A percentile compares a stretch with the other conserved stretches of the same genome.
Conservation (phyloP, 2,113 vertebrate genomes). For the Tragelaphus scriptus region DNA sequence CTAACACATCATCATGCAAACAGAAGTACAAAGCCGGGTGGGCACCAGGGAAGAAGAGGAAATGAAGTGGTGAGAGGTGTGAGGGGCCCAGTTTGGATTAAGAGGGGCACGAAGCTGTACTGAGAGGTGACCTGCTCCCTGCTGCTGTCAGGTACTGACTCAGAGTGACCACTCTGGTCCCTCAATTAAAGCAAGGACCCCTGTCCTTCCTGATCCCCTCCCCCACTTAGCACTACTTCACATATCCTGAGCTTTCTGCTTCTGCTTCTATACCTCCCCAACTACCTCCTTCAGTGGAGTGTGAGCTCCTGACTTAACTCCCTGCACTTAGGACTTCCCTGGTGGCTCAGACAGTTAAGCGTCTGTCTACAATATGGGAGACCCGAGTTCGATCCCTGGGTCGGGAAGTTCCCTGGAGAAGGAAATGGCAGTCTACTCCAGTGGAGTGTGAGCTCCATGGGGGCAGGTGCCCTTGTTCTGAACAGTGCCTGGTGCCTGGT, state of each 20-base stretch:
- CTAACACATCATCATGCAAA: background rate
- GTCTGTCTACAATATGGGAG: too few species aligned
- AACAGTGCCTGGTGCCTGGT: background rate
- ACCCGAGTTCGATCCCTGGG: too few species aligned
- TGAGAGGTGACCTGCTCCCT: background rate
- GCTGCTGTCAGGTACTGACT: background rate
- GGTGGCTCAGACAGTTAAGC: too few species aligned
- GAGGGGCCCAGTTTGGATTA: background rate
- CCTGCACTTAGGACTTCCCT: too few species aligned
- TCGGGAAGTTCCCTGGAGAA: too few species aligned
- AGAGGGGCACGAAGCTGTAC: background rate
- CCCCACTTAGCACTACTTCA: background rate
- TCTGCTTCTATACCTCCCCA: background rate
- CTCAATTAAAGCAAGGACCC: background rate
- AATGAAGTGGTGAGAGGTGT: fast-evolving
- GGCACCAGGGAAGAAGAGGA: background rate
- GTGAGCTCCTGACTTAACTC: background rate
- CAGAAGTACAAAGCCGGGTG: background rate
- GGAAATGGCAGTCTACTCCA: too few species aligned
- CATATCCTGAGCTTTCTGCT: background rate
- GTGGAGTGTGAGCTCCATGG: background rate
- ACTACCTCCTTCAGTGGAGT: background rate
- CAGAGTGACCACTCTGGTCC: background rate
- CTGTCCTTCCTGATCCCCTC: background rate
- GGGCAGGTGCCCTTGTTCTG: background rate